Evolutionary conservation across 2,888 invertebrate species (phyloP).

Genomic region (Tortrix viridana): DNA sequence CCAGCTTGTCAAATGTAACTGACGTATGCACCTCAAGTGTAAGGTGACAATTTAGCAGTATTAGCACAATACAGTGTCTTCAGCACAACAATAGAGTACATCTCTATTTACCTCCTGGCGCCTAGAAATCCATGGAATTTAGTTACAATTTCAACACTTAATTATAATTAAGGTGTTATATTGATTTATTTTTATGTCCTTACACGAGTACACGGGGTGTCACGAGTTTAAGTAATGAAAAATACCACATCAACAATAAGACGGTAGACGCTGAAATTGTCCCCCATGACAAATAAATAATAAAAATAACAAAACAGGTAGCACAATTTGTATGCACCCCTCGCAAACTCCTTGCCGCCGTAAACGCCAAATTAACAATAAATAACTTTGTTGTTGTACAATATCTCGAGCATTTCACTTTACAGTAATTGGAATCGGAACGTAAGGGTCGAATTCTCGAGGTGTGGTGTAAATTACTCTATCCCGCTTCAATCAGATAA

Average conservation of each 20-base stretch:
- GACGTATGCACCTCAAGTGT: too few species aligned
- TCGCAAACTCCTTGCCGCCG: slow-evolving; percentile 52
- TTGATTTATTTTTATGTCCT: too few species aligned
- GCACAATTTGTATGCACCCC: slow-evolving; percentile 40
- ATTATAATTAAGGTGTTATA: too few species aligned
- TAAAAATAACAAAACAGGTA: slow-evolving; percentile 30
- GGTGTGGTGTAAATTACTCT: slow-evolving; percentile 35
- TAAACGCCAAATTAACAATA: slow-evolving; percentile 46
- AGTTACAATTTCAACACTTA: too few species aligned
- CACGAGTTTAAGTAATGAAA: too few species aligned
- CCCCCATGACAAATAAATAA: slow-evolving; percentile 29
- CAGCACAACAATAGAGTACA: too few species aligned
- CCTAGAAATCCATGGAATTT: too few species aligned
- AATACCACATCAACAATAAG: neutral
- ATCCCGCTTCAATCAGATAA: slow-evolving; percentile 36
- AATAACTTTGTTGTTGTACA: slow-evolving; percentile 58
- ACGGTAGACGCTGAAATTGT: slow-evolving; percentile 25
- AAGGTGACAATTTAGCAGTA: too few species aligned
- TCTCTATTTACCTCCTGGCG: too few species aligned
- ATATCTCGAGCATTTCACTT: slow-evolving; percentile 53
- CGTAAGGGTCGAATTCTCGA: slow-evolving; percentile 46
- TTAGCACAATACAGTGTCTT: too few species aligned
- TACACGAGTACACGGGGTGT: too few species aligned
- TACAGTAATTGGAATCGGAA: slow-evolving; percentile 55
- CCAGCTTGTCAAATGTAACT: too few species aligned